Evolutionary conservation across 2,888 invertebrate genomes (phyloP).

Genomic region (Troides oblongomaculatus): DNA sequence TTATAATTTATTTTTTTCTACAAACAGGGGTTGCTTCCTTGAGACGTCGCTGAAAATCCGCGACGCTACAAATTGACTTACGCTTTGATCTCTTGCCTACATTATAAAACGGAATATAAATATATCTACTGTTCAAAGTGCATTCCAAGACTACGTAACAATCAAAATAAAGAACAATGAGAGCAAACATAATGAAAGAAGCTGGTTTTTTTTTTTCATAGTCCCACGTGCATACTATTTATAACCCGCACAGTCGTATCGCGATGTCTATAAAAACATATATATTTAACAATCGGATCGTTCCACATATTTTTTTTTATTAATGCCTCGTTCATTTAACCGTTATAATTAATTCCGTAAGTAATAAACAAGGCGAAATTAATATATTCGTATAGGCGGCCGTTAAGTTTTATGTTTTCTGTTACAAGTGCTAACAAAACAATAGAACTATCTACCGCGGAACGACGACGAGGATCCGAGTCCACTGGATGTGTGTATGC

Average conservation of each 20-base stretch:
- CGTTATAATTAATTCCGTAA: constrained; percentile 68
- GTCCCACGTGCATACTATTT: constrained; percentile 30
- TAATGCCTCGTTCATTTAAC: constrained; percentile 65
- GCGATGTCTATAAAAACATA: constrained; percentile 35
- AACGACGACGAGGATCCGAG: constrained; percentile 33
- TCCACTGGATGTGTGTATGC: constrained; percentile 34
- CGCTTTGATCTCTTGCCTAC: constrained; percentile 26
- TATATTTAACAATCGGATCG: constrained; percentile 53
- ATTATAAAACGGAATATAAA: constrained; percentile 21
- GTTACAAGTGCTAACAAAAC: constrained; percentile 50
- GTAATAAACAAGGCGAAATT: constrained; percentile 65
- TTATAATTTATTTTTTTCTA: neutral
- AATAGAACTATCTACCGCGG: constrained; percentile 40
- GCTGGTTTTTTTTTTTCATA: constrained; percentile 28
- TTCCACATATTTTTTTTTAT: constrained; percentile 58
- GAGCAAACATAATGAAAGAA: constrained; percentile 29
- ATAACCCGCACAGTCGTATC: constrained; percentile 20
- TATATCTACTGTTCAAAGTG: constrained; percentile 29
- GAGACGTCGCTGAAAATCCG: neutral
- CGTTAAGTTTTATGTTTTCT: constrained; percentile 51
- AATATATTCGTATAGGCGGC: constrained; percentile 57
- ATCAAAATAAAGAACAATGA: constrained; percentile 31
- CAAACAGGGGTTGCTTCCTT: neutral
- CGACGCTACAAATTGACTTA: constrained; percentile 8
- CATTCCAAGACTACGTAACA: constrained; percentile 30